Evolutionary conservation across 2,113 vertebrate species (phyloP).

Genomic region (Pterocles gutturalis): DNA sequence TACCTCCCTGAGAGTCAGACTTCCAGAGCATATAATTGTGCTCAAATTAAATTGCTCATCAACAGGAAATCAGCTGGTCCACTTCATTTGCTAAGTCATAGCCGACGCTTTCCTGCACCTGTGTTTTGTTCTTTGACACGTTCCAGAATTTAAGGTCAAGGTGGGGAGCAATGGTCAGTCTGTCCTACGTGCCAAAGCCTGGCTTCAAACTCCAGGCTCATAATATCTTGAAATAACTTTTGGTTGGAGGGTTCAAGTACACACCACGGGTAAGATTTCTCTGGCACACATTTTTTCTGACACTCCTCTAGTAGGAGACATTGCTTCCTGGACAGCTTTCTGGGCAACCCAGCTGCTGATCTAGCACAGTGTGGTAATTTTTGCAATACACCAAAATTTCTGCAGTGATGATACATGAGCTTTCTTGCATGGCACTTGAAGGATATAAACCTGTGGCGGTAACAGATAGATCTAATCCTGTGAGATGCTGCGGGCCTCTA

Average conservation of each 20-base stretch:
- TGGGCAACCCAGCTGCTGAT: not conserved
- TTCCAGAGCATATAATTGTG: not conserved
- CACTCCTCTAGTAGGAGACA: not conserved
- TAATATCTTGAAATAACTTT: not conserved
- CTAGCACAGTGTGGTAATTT: not conserved
- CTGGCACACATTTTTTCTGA: not conserved
- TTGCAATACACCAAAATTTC: not conserved
- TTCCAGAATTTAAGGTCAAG: not conserved
- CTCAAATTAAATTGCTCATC: conserved; percentile 32
- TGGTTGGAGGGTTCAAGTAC: not conserved
- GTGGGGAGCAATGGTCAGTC: not conserved
- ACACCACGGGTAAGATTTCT: not conserved
- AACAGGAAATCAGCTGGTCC: not conserved
- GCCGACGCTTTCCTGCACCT: not conserved
- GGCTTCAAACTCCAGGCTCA: not conserved
- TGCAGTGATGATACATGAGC: not conserved
- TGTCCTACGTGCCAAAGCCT: not conserved
- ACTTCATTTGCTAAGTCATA: not conserved
- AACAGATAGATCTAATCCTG: not conserved
- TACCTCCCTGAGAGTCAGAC: not conserved
- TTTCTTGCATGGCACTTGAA: not conserved
- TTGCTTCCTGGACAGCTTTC: not conserved
- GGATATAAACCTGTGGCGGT: not conserved
- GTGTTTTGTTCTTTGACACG: not conserved
- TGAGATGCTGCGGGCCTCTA: not conserved